These are phyloP conservation scores for Cheirogaleus major DNA, from an alignment of 2,797 vertebrate genomes.

Conservation along the genomic window DNA sequence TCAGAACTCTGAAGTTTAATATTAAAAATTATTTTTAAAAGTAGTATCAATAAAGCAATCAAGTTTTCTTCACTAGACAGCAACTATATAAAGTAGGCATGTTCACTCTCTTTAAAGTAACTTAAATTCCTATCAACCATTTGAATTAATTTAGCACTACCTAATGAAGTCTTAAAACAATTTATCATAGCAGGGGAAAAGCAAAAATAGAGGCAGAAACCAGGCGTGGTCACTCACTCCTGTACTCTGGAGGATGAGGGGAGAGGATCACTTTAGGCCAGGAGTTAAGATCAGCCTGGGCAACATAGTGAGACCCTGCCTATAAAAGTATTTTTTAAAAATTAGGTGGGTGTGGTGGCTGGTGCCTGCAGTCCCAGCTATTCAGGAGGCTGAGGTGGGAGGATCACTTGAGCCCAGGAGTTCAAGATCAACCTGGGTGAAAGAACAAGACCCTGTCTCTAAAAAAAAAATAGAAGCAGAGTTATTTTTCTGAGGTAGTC, in stretches of 20 bases:
- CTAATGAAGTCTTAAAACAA: background rate
- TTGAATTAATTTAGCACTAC: conserved; percentile 24
- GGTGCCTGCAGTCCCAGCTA: background rate
- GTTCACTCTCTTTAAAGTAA: conserved; percentile 15
- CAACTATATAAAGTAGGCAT: background rate
- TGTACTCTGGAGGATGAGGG: background rate
- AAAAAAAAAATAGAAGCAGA: background rate
- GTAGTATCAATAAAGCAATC: background rate
- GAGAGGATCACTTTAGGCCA: background rate
- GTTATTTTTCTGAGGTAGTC: background rate
- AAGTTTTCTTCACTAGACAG: background rate
- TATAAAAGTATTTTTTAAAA: background rate
- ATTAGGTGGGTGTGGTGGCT: background rate
- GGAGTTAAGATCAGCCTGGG: background rate
- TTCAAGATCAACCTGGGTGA: background rate
- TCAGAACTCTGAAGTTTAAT: conserved; percentile 3
- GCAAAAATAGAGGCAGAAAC: background rate
- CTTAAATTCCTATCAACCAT: background rate
- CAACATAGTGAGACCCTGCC: background rate
- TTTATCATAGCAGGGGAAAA: background rate
- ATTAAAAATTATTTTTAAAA: background rate
- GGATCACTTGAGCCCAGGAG: background rate
- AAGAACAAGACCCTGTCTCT: background rate
- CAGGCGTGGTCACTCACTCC: background rate
- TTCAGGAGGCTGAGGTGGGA: background rate